These are phyloP conservation scores for Prorops nasuta DNA, from an alignment of 1,140 invertebrate genomes.

Conservation along the genomic window DNA sequence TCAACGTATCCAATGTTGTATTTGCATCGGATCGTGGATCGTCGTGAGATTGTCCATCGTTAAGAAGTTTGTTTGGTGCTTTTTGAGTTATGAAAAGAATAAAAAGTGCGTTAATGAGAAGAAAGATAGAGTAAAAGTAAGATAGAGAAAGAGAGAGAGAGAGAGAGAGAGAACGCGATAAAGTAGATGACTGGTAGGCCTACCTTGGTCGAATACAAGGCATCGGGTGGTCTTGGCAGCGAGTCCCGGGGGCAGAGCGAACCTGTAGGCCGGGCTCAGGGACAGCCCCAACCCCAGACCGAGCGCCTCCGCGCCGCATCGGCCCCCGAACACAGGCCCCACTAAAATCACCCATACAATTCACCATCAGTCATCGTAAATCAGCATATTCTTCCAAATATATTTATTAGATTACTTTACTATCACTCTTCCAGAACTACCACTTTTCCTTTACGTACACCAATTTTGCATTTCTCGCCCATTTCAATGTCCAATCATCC, in stretches of 20 bases:
- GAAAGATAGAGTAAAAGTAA: not conserved
- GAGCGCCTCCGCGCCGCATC: constrained; percentile 58
- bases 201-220: constrained; percentile 60
- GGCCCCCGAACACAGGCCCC: constrained; percentile 58
- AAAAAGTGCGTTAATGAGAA: constrained; percentile 1
- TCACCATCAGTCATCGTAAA: constrained; percentile 49
- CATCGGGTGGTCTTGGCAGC: constrained; percentile 56
- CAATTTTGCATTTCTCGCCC: too few relatives aligned
- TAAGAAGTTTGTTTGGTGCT: too few relatives aligned
- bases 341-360: constrained; percentile 52
- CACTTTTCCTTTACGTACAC: too few relatives aligned
- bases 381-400: too few relatives aligned
- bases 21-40: too few relatives aligned
- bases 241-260: constrained; percentile 58
- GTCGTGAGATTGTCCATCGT: too few relatives aligned
- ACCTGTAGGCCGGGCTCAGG: constrained; percentile 57
- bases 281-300: constrained; percentile 56
- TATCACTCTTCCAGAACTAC: too few relatives aligned
- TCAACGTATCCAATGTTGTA: too few relatives aligned
- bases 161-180: constrained; percentile 23
- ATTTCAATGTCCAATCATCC: too few relatives aligned
- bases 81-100: not conserved
- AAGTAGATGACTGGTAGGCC: constrained; percentile 50
- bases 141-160: not conserved
- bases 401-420: too few relatives aligned